Conservation (phyloP, 2,113 vertebrate genomes). For the Polypterus bichir region DNA sequence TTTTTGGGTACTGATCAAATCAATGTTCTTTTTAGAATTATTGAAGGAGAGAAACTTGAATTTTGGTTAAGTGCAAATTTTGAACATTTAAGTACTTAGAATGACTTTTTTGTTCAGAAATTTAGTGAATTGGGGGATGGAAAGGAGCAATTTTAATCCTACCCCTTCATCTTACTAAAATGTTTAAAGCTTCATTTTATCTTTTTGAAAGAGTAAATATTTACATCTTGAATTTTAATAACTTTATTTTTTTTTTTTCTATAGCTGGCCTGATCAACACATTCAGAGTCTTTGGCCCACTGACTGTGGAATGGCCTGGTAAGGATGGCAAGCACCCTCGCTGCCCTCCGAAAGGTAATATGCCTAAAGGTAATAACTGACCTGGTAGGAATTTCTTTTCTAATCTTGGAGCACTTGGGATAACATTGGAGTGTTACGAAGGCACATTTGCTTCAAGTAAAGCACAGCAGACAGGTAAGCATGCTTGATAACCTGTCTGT, state of each 20-base stretch:
- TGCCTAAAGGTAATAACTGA: slow-evolving; percentile 89
- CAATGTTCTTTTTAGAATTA: no score
- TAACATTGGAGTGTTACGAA: slow-evolving; percentile 46
- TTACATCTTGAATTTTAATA: no score
- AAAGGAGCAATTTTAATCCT: no score
- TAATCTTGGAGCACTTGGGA: slow-evolving; percentile 45
- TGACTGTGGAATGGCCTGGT: slow-evolving; percentile 98
- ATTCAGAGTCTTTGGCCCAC: slow-evolving; percentile 87
- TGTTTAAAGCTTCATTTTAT: no score
- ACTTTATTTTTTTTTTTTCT: background rate
- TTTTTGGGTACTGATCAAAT: no score
- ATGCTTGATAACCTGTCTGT: background rate
- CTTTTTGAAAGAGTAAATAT: no score
- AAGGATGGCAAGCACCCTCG: slow-evolving; percentile 99
- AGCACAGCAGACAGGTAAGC: background rate
- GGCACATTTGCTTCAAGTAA: background rate
- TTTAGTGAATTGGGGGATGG: no score
- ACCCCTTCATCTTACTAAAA: no score
- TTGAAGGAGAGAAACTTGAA: no score
- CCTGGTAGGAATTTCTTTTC: slow-evolving; percentile 74
- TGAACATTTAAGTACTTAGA: no score
- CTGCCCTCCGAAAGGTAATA: slow-evolving; percentile 99
- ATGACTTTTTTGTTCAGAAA: no score
- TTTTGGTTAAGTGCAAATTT: no score
- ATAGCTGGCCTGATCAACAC: slow-evolving; percentile 91